phyloP scores from a whole-genome alignment of 1,140 invertebrate species.

The Bombyx mandarina region DNA sequence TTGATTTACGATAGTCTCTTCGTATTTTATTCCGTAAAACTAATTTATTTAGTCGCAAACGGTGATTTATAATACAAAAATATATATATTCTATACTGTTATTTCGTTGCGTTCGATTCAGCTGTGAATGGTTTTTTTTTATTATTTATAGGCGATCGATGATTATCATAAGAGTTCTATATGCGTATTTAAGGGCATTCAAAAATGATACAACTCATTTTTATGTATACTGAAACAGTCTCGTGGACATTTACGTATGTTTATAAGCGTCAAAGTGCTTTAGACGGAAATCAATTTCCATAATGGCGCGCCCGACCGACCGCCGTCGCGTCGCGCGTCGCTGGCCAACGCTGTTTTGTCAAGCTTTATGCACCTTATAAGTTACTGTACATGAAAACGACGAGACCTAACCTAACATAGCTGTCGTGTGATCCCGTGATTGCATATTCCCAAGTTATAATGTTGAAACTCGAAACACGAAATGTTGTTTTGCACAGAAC shows the following conservation, averaged over 20 bases:
- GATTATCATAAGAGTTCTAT: neutral
- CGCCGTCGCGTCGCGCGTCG: constrained; percentile 10
- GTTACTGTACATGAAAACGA: constrained; percentile 9
- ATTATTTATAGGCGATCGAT: constrained; percentile 5
- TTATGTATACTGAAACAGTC: constrained; percentile 7
- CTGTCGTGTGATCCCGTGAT: too few relatives aligned
- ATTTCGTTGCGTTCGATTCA: neutral
- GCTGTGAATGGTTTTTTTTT: neutral
- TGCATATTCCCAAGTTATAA: too few relatives aligned
- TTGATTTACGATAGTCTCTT: constrained; percentile 26
- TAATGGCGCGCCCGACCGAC: constrained; percentile 13
- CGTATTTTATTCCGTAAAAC: constrained; percentile 13
- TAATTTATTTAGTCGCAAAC: constrained; percentile 11
- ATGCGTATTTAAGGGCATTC: constrained; percentile 5
- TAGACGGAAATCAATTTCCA: constrained; percentile 20
- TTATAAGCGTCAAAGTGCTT: constrained; percentile 12
- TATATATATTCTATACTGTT: neutral
- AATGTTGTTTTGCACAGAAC: too few relatives aligned
- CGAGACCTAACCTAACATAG: too few relatives aligned
- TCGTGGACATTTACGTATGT: constrained; percentile 6
- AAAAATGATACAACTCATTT: constrained; percentile 1
- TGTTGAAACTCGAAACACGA: too few relatives aligned
- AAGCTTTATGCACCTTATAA: constrained; percentile 7
- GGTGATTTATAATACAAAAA: constrained; percentile 11
- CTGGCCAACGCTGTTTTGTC: constrained; percentile 6